Evolutionary conservation across 2,797 vertebrate species (phyloP).

Genomic region (Tachyglossus aculeatus): DNA sequence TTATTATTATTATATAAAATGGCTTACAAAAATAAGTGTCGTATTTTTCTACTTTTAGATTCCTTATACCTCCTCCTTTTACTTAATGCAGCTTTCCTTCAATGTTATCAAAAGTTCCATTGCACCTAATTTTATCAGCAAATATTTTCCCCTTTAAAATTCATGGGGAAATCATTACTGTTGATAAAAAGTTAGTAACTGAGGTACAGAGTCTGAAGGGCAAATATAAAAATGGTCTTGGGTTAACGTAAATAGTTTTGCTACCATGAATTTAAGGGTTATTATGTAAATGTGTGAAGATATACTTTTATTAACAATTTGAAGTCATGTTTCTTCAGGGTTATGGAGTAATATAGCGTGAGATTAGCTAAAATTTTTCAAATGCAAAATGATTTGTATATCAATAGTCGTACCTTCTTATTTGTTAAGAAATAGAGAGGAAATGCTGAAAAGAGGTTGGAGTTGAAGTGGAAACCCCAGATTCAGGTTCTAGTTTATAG

Average conservation of each 20-base stretch:
- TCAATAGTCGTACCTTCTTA: neutral
- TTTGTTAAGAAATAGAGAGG: conserved; percentile 1
- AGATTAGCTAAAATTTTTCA: conserved; percentile 20
- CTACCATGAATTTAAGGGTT: conserved; percentile 34
- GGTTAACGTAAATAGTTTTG: conserved; percentile 44
- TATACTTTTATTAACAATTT: conserved; percentile 53
- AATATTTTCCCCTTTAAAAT: neutral
- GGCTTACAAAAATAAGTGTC: neutral
- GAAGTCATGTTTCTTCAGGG: conserved; percentile 21
- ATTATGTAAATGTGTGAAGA: conserved; percentile 47
- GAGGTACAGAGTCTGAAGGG: neutral
- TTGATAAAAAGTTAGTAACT: neutral
- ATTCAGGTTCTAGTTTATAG: no score
- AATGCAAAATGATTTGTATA: neutral
- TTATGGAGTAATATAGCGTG: conserved; percentile 26
- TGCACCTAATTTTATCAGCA: neutral
- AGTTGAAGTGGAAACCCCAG: neutral
- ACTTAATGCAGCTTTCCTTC: neutral
- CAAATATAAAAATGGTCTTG: neutral
- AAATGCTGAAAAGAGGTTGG: neutral
- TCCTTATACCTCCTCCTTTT: no score
- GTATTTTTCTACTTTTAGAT: neutral
- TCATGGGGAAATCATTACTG: no score
- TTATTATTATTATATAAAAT: neutral
- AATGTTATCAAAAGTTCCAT: neutral